A percentile compares a stretch with the other conserved stretches of the same genome.
These are phyloP conservation scores for Galerucella calmariensis DNA, from an alignment of 2,888 invertebrate genomes.

Conservation along the genomic window DNA sequence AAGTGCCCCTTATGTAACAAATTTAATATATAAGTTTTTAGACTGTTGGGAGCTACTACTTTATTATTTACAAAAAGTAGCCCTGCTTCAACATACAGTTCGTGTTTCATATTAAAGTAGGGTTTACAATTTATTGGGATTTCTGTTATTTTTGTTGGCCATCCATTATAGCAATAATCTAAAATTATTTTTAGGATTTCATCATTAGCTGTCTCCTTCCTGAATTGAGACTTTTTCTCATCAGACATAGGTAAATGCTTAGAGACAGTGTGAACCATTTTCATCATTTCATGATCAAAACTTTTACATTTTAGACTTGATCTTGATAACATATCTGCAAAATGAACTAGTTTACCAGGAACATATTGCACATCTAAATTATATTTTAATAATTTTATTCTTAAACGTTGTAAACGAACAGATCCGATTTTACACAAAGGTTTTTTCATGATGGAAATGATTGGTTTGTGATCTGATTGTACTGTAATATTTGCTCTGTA, in stretches of 20 bases:
- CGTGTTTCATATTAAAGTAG: slow-evolving; percentile 36
- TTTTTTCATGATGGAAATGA: slow-evolving; percentile 4
- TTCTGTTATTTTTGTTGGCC: slow-evolving; percentile 37
- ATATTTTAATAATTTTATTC: slow-evolving; percentile 44
- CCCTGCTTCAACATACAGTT: slow-evolving; percentile 43
- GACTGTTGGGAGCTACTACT: slow-evolving; percentile 10
- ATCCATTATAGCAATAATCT: slow-evolving; percentile 45
- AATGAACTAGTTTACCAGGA: slow-evolving; percentile 44
- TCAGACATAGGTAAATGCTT: slow-evolving; percentile 43
- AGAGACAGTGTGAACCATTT: slow-evolving; percentile 43
- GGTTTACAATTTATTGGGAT: slow-evolving; percentile 24
- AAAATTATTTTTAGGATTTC: no score
- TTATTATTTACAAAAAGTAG: slow-evolving; percentile 16
- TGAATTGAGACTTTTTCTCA: slow-evolving; percentile 35
- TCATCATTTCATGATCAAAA: slow-evolving; percentile 39
- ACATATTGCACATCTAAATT: slow-evolving; percentile 40
- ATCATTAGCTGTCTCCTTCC: slow-evolving; percentile 36
- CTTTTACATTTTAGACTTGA: slow-evolving; percentile 33
- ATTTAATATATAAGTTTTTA: slow-evolving; percentile 38
- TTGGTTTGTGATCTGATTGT: no score
- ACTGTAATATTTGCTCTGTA: no score
- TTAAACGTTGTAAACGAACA: slow-evolving; percentile 38
- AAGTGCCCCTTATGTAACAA: slow-evolving; percentile 34
- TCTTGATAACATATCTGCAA: slow-evolving; percentile 45
- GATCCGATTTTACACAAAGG: neutral